Conservation (phyloP, 2,113 vertebrate genomes). For the Indri indri region DNA sequence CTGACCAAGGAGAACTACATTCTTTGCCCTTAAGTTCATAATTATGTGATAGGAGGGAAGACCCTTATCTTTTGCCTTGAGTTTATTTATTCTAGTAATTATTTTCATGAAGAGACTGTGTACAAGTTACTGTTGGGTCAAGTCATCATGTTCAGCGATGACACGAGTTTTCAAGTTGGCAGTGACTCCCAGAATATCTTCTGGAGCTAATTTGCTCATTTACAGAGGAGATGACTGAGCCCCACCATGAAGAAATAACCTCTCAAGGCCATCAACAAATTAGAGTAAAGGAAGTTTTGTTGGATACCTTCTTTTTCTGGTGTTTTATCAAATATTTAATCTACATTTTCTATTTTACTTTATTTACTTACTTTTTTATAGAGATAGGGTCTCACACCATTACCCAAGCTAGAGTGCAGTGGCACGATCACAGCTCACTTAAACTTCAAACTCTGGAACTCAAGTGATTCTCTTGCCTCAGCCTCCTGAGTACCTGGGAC, state of each 20-base stretch:
- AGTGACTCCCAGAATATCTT: neutral
- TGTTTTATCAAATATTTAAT: neutral
- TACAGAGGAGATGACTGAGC: neutral
- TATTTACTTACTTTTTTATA: no score
- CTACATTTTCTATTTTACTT: neutral
- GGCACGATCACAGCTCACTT: no score
- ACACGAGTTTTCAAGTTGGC: neutral
- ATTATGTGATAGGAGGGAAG: neutral
- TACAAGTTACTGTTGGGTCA: neutral
- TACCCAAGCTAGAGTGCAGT: no score
- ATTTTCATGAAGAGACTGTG: neutral
- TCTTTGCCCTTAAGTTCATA: neutral
- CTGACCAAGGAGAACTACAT: neutral
- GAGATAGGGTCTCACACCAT: no score
- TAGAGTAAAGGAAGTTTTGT: neutral
- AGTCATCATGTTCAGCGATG: neutral
- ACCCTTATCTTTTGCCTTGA: slow-evolving; percentile 21
- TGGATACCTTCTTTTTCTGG: neutral
- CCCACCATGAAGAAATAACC: neutral
- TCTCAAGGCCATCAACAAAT: neutral
- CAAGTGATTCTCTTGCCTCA: no score
- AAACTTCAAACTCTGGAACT: no score
- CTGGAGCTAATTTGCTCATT: neutral
- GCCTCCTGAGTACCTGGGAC: no score
- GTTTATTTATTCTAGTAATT: slow-evolving; percentile 36